Evolutionary conservation across 2,113 vertebrate species (phyloP).

Genomic region (Caloenas nicobarica): DNA sequence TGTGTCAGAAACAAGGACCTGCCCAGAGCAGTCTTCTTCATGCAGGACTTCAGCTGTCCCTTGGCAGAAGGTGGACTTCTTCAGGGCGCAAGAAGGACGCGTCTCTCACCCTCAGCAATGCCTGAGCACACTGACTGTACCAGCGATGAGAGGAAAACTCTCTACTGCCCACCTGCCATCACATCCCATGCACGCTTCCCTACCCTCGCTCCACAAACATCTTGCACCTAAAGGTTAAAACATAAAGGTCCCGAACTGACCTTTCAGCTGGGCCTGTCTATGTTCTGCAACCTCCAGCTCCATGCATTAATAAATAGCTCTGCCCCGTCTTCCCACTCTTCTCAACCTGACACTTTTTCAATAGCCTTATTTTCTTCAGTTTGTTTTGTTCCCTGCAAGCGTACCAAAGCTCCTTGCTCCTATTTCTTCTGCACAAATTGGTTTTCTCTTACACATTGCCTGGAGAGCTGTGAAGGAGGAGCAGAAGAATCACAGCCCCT

Average conservation of each 20-base stretch:
- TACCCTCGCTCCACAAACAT: background rate
- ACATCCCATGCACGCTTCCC: rapidly evolving
- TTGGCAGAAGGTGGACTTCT: background rate
- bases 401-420: background rate
- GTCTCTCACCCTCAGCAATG: background rate
- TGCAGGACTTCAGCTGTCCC: background rate
- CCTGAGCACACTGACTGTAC: background rate
- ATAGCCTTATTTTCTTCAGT: background rate
- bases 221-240: background rate
- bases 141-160: background rate
- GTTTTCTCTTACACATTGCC: background rate
- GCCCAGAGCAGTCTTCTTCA: background rate
- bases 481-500: background rate
- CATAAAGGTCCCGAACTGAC: background rate
- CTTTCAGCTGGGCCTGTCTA: background rate
- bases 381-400: background rate
- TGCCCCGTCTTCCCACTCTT: background rate
- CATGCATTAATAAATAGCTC: background rate
- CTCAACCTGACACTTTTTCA: background rate
- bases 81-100: background rate
- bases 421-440: background rate
- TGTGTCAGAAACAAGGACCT: background rate
- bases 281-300: background rate
- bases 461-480: background rate
- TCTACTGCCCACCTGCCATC: background rate